Evolutionary conservation across 1,140 invertebrate species (phyloP).

Genomic region (Drosophila quadrilineata): DNA sequence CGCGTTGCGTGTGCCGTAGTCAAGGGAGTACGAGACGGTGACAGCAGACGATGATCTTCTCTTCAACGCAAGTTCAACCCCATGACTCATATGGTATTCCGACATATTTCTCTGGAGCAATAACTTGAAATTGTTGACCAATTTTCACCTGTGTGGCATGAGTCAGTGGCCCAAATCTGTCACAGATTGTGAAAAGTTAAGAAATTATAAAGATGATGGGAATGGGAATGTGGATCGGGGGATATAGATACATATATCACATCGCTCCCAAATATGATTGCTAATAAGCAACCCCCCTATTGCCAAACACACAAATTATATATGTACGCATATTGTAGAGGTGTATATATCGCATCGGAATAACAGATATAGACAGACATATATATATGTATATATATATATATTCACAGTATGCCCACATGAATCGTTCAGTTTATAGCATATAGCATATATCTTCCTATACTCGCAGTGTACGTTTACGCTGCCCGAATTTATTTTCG

Average conservation of each 20-base stretch:
- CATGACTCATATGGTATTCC: constrained; percentile 33
- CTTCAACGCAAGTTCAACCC: not conserved
- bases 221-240: too few relatives aligned
- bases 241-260: too few relatives aligned
- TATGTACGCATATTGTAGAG: constrained; percentile 9
- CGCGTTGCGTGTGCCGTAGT: constrained; percentile 12
- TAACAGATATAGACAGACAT: constrained; percentile 25
- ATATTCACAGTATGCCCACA: constrained; percentile 42
- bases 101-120: constrained; percentile 9
- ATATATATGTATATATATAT: constrained; percentile 21
- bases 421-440: constrained; percentile 57
- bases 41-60: not conserved
- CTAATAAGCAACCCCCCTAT: constrained; percentile 21
- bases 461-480: constrained; percentile 70
- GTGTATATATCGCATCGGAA: constrained; percentile 17
- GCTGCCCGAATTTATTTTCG: constrained; percentile 63
- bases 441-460: constrained; percentile 56
- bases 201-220: not conserved
- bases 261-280: constrained; percentile 8
- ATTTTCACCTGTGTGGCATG: constrained; percentile 59
- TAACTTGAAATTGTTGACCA: constrained; percentile 6
- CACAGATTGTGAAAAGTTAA: constrained; percentile 18
- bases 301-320: constrained; percentile 15
- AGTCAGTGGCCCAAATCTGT: constrained; percentile 60
- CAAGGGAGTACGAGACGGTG: constrained; percentile 17